Evolutionary conservation across 2,888 invertebrate species (phyloP).

Genomic region (Nemotelus nigrinus): DNA sequence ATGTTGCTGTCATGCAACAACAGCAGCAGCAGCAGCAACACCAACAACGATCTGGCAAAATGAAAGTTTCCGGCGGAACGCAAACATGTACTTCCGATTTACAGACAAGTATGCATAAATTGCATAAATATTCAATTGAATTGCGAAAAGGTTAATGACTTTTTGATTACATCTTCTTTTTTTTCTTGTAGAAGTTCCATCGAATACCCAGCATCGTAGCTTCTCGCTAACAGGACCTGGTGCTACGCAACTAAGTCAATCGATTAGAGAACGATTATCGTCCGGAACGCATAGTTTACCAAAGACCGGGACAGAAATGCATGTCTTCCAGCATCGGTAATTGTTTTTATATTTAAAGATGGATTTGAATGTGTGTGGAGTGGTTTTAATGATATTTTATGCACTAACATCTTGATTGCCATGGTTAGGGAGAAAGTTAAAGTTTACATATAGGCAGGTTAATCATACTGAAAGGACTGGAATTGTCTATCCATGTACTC

Average conservation of each 20-base stretch:
- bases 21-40: too few species aligned
- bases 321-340: constrained; percentile 74
- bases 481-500: too few species aligned
- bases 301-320: constrained; percentile 74
- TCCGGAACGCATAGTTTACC: constrained; percentile 89
- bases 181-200: constrained; percentile 67
- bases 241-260: constrained; percentile 86
- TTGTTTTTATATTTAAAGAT: constrained; percentile 4
- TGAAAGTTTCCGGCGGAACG: constrained; percentile 90
- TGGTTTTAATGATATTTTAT: not conserved
- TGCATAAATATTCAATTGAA: not conserved
- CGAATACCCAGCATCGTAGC: constrained; percentile 83
- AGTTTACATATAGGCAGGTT: too few species aligned
- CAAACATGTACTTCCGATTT: constrained; percentile 86
- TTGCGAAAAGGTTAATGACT: constrained; percentile 10
- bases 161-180: constrained; percentile 11
- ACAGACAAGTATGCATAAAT: constrained; percentile 70
- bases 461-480: too few species aligned
- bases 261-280: constrained; percentile 82
- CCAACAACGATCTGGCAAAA: constrained; percentile 76
- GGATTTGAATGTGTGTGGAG: not conserved
- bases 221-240: constrained; percentile 86
- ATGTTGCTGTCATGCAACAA: constrained; percentile 73
- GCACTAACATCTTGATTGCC: too few species aligned
- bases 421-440: too few species aligned